Evolutionary conservation across 2,113 vertebrate genomes (phyloP), one percentile per base, ranked within the genome.

Genomic region (Halcyon senegalensis): DNA sequence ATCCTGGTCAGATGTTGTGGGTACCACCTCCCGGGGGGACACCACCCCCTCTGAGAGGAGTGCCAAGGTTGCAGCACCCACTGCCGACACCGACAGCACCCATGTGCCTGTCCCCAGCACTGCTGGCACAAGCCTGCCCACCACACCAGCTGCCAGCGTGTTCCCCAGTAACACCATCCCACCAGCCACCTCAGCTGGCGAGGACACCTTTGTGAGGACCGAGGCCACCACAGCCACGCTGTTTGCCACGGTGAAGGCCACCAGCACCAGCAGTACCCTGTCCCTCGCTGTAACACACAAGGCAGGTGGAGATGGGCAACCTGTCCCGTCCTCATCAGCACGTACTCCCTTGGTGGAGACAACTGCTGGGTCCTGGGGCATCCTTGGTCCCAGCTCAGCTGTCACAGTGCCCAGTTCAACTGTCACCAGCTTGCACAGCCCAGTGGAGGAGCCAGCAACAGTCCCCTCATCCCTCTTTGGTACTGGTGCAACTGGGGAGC

Each of bases 11-110:
- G 41, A 21, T 58, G 23, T 48, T 2, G 2, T 50, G 10, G 27
- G 12, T 64, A 19, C 55, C 67, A 33, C 35, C 1, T 2, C 58
- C 30, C 2, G 0, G 31, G 4, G 0, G 1, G 39, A 18, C 50
- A 58, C 19, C 25, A 28, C 10, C 33, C 9, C 0, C 21, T 39
- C 48, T 20, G 72, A 80, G 35, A 80, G 20, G 0, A 0, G 23
- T 1, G 7, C 19, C 0, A 0, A 69, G 30, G 43, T 12, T 53
- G 53, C 59, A 60, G 39, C 83, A 73, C 4, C 48, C 11, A 14
- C 28, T n/a, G 44, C 53, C 23, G 5, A 41, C 67, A 67, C 13
- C 24, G 16, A 10, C 25, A 72, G 43, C 62, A 80, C 48, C 39
- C 44, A 0, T 2, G 13, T 35, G 24, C 48, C 59, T 12, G 20